Base-by-base conservation (phyloP, 2,888 invertebrate genomes). In the Halocaridina rubra region DNA sequence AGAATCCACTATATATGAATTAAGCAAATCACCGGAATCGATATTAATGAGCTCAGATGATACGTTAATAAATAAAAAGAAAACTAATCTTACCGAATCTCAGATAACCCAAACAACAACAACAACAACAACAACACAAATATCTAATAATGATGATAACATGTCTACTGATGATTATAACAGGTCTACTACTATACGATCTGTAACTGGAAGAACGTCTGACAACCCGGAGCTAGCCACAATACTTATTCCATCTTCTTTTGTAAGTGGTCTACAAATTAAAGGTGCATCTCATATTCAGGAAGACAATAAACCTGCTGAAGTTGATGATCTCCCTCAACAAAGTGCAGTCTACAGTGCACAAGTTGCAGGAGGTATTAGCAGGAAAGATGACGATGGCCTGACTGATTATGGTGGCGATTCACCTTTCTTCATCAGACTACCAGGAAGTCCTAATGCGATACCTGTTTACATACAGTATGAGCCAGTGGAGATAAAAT, bases 401-500 rank as follows among this genome's bases (percentile, higher is more conserved):
- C 61, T 39, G 7, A 61, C 72, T n/a, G 61, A 67, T 5, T 82
- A 79, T 46, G 72, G 77, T 4, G 76, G 74, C 7, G 85, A 85
- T 32, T 61, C 82, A 16, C 87, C 87, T 22, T 87, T 87, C 78
- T 84, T 80, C 72, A 87, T 87, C 46, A 79, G 82, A 59, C 80
- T 87, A 8, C 87, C 87, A 7, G 87, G 87, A 29, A 80, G 80
- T 64, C 85, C 80, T 22, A 75, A 85, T 39, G 80, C 85, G 8
- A 85, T 85, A 33, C 85, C 85, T 4, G 80, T 87, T 3, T 87
- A 72, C 75, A 74, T 87, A 16, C 80, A 85, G 64, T 85, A 85
- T 22, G 87, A 87, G 32, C 87, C 87, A 5, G 85, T 87, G 8
- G 76, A 80, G 24, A 74, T 87, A 29, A 87, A 86, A 19, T 87